phyloP scores from a whole-genome alignment of 2,797 vertebrate species.

The Allobates femoralis region DNA sequence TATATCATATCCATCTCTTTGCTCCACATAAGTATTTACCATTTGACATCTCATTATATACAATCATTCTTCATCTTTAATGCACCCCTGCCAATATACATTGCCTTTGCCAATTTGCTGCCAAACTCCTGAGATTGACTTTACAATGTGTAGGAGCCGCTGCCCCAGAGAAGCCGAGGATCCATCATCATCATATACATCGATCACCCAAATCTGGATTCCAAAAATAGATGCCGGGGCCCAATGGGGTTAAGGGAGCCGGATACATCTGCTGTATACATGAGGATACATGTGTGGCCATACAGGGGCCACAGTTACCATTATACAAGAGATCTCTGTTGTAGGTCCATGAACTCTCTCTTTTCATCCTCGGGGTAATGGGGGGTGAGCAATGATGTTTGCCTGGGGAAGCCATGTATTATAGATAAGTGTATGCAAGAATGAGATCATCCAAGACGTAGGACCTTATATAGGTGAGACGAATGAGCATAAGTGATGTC shows the following conservation, averaged over 20 bases:
- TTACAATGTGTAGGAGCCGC: slow-evolving; percentile 13
- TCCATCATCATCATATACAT: slow-evolving; percentile 29
- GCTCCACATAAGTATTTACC: not conserved
- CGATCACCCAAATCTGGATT: slow-evolving; percentile 56
- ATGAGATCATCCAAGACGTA: slow-evolving; percentile 17
- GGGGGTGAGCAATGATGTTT: not conserved
- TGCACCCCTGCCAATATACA: not conserved
- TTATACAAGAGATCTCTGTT: slow-evolving; percentile 22
- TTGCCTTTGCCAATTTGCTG: not conserved
- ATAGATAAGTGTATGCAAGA: not conserved
- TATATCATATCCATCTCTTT: not conserved
- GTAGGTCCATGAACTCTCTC: not conserved
- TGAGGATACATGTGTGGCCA: not conserved
- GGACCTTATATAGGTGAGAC: not conserved
- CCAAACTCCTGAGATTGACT: slow-evolving; percentile 10
- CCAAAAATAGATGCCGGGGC: slow-evolving; percentile 51
- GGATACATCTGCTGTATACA: slow-evolving; percentile 16
- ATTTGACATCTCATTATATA: not conserved
- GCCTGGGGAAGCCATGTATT: not conserved
- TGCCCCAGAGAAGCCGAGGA: not conserved
- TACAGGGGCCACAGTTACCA: not conserved
- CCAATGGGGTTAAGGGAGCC: slow-evolving; percentile 19
- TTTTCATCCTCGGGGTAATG: not conserved
- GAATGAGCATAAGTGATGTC: not conserved
- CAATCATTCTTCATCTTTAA: not conserved